These are phyloP conservation scores for Pentamera pediparva DNA, from an alignment of 53 echinoderm and acorn worm species.

Conservation along the genomic window DNA sequence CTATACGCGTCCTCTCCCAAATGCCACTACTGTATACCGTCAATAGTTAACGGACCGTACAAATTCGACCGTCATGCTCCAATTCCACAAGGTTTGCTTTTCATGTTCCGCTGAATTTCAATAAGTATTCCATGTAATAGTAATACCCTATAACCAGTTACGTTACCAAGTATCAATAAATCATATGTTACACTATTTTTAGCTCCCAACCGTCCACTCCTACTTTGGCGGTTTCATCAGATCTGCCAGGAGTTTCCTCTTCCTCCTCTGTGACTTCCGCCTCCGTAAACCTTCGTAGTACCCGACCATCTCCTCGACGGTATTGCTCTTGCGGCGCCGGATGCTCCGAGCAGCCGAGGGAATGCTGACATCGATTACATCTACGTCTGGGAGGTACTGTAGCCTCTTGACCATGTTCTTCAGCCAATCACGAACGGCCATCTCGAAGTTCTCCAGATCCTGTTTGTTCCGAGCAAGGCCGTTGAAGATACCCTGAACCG, in stretches of 20 bases:
- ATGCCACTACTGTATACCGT: no score
- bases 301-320: slow-evolving; percentile 13
- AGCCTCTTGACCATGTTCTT: slow-evolving; percentile 16
- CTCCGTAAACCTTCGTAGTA: slow-evolving; percentile 2
- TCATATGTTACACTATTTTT: no score
- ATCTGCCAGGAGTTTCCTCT: not conserved
- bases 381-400: not conserved
- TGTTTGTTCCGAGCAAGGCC: slow-evolving; percentile 3
- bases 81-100: no score
- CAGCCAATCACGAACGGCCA: not conserved
- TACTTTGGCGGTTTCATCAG: not conserved
- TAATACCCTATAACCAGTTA: no score
- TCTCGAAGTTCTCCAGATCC: slow-evolving; percentile 2
- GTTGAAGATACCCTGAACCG: slow-evolving; percentile 1
- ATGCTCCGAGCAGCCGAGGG: not conserved
- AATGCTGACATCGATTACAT: not conserved
- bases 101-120: no score
- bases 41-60: no score
- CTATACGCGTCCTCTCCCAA: no score
- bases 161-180: no score
- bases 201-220: no score
- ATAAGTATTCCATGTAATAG: no score
- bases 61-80: no score
- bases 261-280: not conserved
- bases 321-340: not conserved